These are phyloP conservation scores for Cervus canadensis DNA, from an alignment of 2,113 vertebrate species.

Conservation along the genomic window DNA sequence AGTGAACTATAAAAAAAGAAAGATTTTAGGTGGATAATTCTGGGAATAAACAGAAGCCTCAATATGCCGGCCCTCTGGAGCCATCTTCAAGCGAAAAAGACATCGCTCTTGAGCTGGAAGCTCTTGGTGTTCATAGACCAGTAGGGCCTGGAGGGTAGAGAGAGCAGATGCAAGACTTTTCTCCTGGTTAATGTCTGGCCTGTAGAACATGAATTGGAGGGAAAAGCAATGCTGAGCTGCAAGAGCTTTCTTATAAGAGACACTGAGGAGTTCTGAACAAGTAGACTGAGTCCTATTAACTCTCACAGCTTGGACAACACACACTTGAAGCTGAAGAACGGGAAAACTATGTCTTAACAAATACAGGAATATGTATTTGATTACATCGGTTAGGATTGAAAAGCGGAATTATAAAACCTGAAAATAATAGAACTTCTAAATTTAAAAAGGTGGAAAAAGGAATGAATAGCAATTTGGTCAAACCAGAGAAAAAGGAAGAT, in stretches of 20 bases:
- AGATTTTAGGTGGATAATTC: conserved; percentile 25
- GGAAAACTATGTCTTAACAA: background rate
- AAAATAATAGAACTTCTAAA: background rate
- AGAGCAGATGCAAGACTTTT: background rate
- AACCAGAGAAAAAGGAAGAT: background rate
- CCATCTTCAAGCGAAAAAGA: background rate
- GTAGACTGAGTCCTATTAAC: background rate
- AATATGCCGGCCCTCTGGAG: rapidly evolving
- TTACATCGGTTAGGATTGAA: background rate
- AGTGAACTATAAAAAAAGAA: conserved; percentile 4
- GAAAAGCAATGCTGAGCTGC: background rate
- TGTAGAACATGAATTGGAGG: background rate
- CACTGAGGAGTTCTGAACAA: rapidly evolving
- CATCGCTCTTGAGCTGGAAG: background rate
- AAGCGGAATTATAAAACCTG: background rate
- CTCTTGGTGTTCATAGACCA: background rate
- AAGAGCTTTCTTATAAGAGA: background rate
- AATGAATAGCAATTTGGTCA: background rate
- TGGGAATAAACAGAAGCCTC: background rate
- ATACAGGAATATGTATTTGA: background rate
- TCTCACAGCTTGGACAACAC: background rate
- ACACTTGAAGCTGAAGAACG: background rate
- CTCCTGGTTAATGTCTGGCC: background rate
- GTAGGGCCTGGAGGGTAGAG: background rate
- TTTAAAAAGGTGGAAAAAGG: background rate